Conservation (phyloP, 2,888 invertebrate genomes). For the Apomyelois bistriatella region DNA sequence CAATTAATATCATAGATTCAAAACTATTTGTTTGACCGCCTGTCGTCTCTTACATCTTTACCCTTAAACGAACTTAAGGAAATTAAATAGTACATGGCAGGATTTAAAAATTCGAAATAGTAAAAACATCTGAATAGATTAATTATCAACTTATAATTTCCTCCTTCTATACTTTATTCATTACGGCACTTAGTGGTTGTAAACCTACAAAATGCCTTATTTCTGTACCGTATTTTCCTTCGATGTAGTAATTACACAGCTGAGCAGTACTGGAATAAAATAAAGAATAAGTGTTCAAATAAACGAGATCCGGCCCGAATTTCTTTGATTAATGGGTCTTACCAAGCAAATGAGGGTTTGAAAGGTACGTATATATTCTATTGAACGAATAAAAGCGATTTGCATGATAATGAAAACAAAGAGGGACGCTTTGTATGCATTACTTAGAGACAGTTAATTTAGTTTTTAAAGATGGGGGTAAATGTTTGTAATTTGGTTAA, state of each 20-base stretch:
- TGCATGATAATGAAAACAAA: conserved; percentile 37
- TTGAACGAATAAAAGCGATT: conserved; percentile 35
- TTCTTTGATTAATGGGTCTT: conserved; percentile 37
- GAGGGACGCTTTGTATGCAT: conserved; percentile 20
- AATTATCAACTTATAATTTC: no score
- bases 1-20: no score
- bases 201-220: conserved; percentile 3
- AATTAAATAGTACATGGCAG: no score
- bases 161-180: no score
- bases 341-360: conserved; percentile 25
- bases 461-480: no score
- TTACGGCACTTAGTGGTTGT: no score
- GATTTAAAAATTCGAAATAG: no score
- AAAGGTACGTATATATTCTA: conserved; percentile 22
- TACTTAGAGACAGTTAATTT: conserved; percentile 27
- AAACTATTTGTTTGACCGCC: no score
- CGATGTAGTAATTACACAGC: conserved; percentile 27
- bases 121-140: no score
- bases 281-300: conserved; percentile 24
- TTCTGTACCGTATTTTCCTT: conserved; percentile 25
- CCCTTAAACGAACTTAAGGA: no score
- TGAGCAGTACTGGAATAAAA: conserved; percentile 21
- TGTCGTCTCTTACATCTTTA: no score
- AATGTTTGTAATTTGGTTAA: no score
- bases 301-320: conserved; percentile 27